Conservation (phyloP, 1,140 invertebrate species). For the Penaeus japonicus region DNA sequence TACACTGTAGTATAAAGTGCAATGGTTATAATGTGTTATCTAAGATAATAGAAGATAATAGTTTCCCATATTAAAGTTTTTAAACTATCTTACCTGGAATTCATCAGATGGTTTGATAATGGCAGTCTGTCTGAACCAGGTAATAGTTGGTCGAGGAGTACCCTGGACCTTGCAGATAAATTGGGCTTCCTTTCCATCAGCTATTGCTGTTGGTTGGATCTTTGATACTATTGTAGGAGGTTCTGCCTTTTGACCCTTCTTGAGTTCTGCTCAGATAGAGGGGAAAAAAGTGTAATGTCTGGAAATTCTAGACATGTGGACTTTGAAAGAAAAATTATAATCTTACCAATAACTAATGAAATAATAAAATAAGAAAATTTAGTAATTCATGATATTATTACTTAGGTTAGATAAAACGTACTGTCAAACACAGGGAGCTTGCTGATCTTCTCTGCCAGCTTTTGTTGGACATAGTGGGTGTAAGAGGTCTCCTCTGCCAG, state of each 20-base stretch:
- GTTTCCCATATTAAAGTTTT: no score
- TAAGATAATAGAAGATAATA: no score
- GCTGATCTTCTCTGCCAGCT: constrained; percentile 88
- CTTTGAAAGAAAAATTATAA: not conserved
- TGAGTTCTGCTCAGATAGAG: constrained; percentile 73
- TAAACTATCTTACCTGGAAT: constrained; percentile 70
- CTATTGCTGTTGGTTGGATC: constrained; percentile 80
- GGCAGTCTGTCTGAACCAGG: constrained; percentile 92
- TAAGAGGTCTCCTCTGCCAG: constrained; percentile 84
- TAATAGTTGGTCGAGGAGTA: constrained; percentile 86
- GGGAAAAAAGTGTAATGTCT: not conserved
- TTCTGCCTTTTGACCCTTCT: constrained; percentile 76
- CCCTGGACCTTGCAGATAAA: constrained; percentile 93
- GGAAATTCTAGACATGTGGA: not conserved
- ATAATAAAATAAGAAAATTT: not conserved
- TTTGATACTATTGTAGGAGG: constrained; percentile 88
- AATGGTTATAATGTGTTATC: no score
- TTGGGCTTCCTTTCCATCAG: constrained; percentile 86
- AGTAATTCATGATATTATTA: no score
- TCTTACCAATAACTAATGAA: not conserved
- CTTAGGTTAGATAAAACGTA: constrained; percentile 67
- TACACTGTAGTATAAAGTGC: no score
- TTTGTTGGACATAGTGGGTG: constrained; percentile 82
- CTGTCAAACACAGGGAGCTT: constrained; percentile 90
- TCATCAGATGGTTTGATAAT: constrained; percentile 90